These are phyloP conservation scores for Exephanes ischioxanthus DNA, from an alignment of 2,888 invertebrate species.

Conservation along the genomic window DNA sequence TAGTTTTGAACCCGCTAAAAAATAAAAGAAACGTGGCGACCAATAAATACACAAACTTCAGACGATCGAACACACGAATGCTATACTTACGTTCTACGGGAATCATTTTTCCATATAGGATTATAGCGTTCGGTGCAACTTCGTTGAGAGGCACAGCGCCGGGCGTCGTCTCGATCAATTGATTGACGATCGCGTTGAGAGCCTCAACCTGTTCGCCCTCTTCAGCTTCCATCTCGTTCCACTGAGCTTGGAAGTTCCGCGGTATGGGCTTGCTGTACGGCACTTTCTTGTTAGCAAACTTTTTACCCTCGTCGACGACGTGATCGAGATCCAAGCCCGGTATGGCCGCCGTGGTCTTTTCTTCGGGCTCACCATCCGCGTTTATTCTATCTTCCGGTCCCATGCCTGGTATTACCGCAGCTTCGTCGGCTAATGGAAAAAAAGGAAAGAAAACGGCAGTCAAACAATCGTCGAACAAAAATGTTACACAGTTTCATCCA, in stretches of 20 bases:
- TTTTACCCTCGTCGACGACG: slow-evolving; percentile 90
- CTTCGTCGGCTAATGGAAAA: slow-evolving; percentile 88
- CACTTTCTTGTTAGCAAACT: slow-evolving; percentile 90
- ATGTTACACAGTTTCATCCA: slow-evolving; percentile 82
- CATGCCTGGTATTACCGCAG: slow-evolving; percentile 97
- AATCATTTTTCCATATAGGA: slow-evolving; percentile 93
- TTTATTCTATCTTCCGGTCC: slow-evolving; percentile 98
- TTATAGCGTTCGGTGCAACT: slow-evolving; percentile 92
- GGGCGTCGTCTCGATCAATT: slow-evolving; percentile 91
- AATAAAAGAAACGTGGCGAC: slow-evolving; percentile 18
- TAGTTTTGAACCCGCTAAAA: slow-evolving; percentile 90
- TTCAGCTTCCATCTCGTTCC: slow-evolving; percentile 92
- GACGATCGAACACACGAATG: not conserved
- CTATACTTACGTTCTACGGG: slow-evolving; percentile 89
- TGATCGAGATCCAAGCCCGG: slow-evolving; percentile 94
- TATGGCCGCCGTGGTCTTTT: slow-evolving; percentile 85
- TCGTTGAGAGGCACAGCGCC: slow-evolving; percentile 92
- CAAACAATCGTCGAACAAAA: not conserved
- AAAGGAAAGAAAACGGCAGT: not conserved
- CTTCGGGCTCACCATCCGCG: slow-evolving; percentile 83
- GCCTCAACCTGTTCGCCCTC: slow-evolving; percentile 84
- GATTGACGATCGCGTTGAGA: slow-evolving; percentile 89
- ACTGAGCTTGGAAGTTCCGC: slow-evolving; percentile 98
- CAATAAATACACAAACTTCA: not conserved
- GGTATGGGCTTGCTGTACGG: slow-evolving; percentile 99